Percentiles rank a stretch among this genome's conserved stretches.
Conservation (phyloP, 2,888 invertebrate genomes). For the Rhagophthalmus giganteus region DNA sequence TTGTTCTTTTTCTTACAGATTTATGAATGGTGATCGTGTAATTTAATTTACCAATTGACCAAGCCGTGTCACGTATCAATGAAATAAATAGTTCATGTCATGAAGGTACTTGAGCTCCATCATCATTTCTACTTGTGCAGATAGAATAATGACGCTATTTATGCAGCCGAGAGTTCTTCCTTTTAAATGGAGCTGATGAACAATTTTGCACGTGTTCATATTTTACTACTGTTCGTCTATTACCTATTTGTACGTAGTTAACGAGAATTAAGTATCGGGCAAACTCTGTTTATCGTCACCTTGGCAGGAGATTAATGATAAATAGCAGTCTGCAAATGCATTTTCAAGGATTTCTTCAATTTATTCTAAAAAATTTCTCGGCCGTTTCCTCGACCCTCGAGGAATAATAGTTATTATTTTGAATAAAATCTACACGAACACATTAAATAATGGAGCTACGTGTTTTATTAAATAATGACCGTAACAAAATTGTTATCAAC, state of each 20-base stretch:
- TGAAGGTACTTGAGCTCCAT: conserved; percentile 27
- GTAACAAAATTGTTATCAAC: too few relatives aligned
- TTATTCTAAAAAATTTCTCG: too few relatives aligned
- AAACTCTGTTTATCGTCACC: conserved; percentile 16
- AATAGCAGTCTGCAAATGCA: not conserved
- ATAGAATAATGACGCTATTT: conserved; percentile 39
- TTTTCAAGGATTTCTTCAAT: conserved; percentile 10
- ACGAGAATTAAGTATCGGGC: conserved; percentile 16
- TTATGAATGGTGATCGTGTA: conserved; percentile 40
- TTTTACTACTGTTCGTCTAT: conserved; percentile 17
- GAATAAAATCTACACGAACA: too few relatives aligned
- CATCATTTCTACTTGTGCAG: conserved; percentile 35
- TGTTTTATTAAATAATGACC: too few relatives aligned
- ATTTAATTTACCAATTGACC: conserved; percentile 45
- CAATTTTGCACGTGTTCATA: conserved; percentile 32
- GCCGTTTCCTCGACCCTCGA: too few relatives aligned
- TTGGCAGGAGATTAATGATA: conserved; percentile 7
- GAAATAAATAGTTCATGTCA: conserved; percentile 33
- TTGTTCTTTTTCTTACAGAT: conserved; percentile 41
- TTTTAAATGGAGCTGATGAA: conserved; percentile 20
- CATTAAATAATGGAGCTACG: too few relatives aligned
- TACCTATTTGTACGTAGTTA: conserved; percentile 21
- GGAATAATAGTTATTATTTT: too few relatives aligned
- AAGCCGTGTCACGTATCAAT: conserved; percentile 35
- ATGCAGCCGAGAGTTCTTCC: conserved; percentile 26